phyloP scores from a whole-genome alignment of 2,797 vertebrate species.

The Ctenopoma multispine region DNA sequence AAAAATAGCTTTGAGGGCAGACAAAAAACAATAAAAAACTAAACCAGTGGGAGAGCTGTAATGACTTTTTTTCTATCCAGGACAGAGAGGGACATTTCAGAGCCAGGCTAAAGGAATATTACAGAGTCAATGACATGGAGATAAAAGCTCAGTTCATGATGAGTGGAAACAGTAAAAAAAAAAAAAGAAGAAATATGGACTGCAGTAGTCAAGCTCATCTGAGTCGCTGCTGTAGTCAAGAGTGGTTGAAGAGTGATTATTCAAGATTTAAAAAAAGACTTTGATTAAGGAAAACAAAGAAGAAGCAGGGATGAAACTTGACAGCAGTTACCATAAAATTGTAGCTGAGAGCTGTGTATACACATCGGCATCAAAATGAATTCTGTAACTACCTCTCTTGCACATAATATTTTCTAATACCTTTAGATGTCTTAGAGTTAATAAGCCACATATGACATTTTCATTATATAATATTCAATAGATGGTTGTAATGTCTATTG shows the following conservation, averaged over 20 bases:
- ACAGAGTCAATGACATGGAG: slow-evolving; percentile 42
- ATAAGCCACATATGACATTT: no score
- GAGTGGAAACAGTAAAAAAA: slow-evolving; percentile 21
- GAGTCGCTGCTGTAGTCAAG: not conserved
- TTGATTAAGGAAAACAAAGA: slow-evolving; percentile 15
- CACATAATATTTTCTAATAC: no score
- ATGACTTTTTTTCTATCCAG: slow-evolving; percentile 47
- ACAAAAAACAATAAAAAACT: slow-evolving; percentile 46
- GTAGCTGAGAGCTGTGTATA: not conserved
- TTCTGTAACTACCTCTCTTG: not conserved
- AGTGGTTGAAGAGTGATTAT: slow-evolving; percentile 26
- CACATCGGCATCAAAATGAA: not conserved
- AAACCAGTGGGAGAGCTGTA: slow-evolving; percentile 47
- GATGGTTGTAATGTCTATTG: no score
- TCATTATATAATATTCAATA: no score
- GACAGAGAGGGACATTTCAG: slow-evolving; percentile 44
- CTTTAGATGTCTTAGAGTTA: no score
- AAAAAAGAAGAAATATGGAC: slow-evolving; percentile 18
- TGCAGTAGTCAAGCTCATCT: not conserved
- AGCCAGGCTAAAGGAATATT: slow-evolving; percentile 31
- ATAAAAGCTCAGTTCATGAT: slow-evolving; percentile 32
- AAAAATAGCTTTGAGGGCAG: slow-evolving; percentile 69
- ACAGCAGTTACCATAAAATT: not conserved
- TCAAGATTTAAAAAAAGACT: no score
- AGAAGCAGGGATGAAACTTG: slow-evolving; percentile 10